phyloP scores from a whole-genome alignment of 2,797 vertebrate genomes.

The Arctocebus calabarensis region DNA sequence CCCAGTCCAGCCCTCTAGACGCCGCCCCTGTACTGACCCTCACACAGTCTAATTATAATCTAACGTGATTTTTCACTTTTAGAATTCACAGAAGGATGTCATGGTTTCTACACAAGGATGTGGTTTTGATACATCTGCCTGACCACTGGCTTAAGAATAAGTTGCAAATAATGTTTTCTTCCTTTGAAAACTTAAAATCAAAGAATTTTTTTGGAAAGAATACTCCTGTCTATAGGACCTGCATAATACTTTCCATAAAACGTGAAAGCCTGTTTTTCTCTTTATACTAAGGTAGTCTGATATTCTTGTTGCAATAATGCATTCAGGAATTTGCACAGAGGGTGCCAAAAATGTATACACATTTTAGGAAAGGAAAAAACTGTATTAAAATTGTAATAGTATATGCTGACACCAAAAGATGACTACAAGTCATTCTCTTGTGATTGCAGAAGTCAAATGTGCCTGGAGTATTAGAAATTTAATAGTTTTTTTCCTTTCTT shows the following conservation, averaged over 20 bases:
- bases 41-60: neutral
- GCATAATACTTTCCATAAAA: neutral
- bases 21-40: neutral
- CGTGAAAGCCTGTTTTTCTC: conserved; percentile 1
- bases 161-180: conserved; percentile 50
- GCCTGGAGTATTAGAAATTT: too few relatives aligned
- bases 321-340: neutral
- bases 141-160: conserved; percentile 9
- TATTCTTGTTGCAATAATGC: neutral
- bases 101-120: neutral
- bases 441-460: too few relatives aligned
- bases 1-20: neutral
- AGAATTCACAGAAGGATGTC: neutral
- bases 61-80: neutral
- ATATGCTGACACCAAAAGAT: too few relatives aligned
- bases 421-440: too few relatives aligned
- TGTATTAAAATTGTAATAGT: too few relatives aligned
- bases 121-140: conserved; percentile 25
- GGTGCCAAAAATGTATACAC: too few relatives aligned
- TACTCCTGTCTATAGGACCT: neutral
- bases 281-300: neutral
- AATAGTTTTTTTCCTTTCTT: too few relatives aligned
- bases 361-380: too few relatives aligned
- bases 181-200: conserved; percentile 37
- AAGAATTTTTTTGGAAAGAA: conserved; percentile 61